Evolutionary conservation across 2,797 vertebrate genomes (phyloP), one percentile per base, ranked within the genome.

Genomic region (Lutjanus argentimaculatus): DNA sequence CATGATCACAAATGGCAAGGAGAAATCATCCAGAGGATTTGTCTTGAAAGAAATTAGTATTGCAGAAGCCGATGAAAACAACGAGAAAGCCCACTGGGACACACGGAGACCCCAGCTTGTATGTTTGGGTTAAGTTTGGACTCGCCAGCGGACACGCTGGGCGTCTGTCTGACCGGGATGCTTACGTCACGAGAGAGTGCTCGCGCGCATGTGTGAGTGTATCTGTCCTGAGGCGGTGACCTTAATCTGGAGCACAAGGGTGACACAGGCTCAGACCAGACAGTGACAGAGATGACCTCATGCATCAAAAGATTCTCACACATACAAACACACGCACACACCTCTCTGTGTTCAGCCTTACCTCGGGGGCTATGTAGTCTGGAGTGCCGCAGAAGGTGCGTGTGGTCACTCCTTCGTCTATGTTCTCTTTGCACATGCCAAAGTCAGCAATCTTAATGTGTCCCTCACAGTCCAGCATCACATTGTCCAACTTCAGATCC

Each of bases 361-460:
- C 98, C 97, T 99, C 98, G 0, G 98, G 98, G 48, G 98, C 98
- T 11, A 99, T 99, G 93, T 99, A 99, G 93, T 99, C 98, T 0
- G 98, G 98, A 67, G 98, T 99, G 72, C 98, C 98, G 17, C 98
- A 99, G 96, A 99, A 99, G 77, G 98, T 99, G 88, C 98, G 96
- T 0, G 98, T 99, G 6, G 93, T 96, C 80, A 98, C 97, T 25
- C 95, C 97, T 0, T 99, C 95, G 6, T 72, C 17, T 94, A 99
- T 98, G 87, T 97, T 97, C 42, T 99, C 98, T 91, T 99, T 99
- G 90, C 98, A 99, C 98, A 99, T 99, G 72, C 98, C 98, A 19
- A 99, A 99, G 92, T 99, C 98, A 12, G 98, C 98, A 6, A 99
- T 99, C 93, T 99, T 99, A 77, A 99, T 99, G 89, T 99, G 98